These are phyloP conservation scores for Antennarius striatus DNA, from an alignment of 2,113 vertebrate species.

Conservation along the genomic window DNA sequence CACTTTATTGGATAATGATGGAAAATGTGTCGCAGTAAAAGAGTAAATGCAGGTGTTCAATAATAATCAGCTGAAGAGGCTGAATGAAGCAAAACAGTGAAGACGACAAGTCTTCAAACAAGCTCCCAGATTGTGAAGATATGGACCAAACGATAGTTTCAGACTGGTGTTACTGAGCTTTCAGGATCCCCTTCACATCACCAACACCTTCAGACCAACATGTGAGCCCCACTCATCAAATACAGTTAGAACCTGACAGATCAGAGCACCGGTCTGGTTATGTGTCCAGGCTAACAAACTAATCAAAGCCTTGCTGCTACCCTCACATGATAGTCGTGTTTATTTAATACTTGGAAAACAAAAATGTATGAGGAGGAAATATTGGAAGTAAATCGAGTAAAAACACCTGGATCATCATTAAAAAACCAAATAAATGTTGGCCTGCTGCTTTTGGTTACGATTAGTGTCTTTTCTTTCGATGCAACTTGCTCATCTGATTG, in stretches of 20 bases:
- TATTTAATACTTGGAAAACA: not conserved
- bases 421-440: not conserved
- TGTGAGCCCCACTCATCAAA: no score
- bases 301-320: not conserved
- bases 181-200: not conserved
- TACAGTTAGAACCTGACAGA: not conserved
- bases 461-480: no score
- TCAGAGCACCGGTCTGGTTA: constrained; percentile 1
- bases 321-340: not conserved
- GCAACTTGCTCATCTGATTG: no score
- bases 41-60: constrained; percentile 12
- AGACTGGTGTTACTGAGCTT: not conserved
- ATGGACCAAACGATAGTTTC: not conserved
- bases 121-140: not conserved
- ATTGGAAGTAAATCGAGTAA: not conserved
- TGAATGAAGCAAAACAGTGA: constrained; percentile 18
- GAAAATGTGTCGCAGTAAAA: constrained; percentile 8
- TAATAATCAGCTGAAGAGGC: constrained; percentile 7
- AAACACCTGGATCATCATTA: not conserved
- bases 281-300: not conserved
- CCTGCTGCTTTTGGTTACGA: not conserved
- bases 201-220: not conserved
- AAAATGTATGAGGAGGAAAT: no score
- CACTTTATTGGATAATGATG: constrained; percentile 41
- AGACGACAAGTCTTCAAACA: constrained; percentile 8